phyloP scores from a whole-genome alignment of 2,888 invertebrate species.

The Carterocephalus palaemon region DNA sequence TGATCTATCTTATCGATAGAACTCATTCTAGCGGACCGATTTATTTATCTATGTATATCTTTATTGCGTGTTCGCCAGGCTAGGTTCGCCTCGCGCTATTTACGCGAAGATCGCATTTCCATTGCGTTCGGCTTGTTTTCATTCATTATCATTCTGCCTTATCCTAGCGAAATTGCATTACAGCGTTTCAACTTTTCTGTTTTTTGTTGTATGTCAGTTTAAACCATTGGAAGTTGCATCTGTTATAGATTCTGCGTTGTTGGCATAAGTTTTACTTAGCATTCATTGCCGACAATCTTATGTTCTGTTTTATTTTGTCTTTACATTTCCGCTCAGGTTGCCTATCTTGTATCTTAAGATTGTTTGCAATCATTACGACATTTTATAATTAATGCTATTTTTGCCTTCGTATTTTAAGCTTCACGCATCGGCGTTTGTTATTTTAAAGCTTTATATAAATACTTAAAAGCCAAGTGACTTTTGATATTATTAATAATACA shows the following conservation, averaged over 20 bases:
- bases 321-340: conserved; percentile 15
- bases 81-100: conserved; percentile 22
- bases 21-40: conserved; percentile 25
- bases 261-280: conserved; percentile 3
- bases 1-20: conserved; percentile 31
- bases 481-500: too few relatives aligned
- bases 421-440: too few relatives aligned
- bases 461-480: too few relatives aligned
- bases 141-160: conserved; percentile 19
- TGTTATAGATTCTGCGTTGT: conserved; percentile 9
- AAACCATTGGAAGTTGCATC: conserved; percentile 8
- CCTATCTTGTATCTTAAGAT: conserved; percentile 2
- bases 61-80: conserved; percentile 27
- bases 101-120: conserved; percentile 23
- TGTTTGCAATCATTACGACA: not conserved
- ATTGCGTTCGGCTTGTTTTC: conserved; percentile 17
- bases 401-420: not conserved
- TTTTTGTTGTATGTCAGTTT: conserved; percentile 9
- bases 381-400: too few relatives aligned
- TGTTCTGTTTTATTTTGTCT: conserved; percentile 9
- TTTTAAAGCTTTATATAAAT: too few relatives aligned
- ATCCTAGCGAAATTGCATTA: conserved; percentile 18
- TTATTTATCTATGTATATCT: conserved; percentile 33
- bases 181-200: conserved; percentile 8
- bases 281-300: not conserved